Conservation (phyloP, 2,888 invertebrate genomes). For the Dione vanillae region DNA sequence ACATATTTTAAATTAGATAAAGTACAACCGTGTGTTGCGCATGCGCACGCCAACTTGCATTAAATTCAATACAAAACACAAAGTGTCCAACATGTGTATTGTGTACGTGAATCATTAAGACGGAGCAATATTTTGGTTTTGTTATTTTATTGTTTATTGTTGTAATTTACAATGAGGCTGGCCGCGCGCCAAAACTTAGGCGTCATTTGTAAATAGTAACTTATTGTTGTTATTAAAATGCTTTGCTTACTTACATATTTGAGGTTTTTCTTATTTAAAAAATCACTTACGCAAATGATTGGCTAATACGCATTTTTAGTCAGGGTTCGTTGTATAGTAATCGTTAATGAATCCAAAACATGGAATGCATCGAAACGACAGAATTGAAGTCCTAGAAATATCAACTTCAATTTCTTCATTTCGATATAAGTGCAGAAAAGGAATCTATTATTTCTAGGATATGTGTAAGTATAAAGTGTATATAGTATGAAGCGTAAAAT, state of each 20-base stretch:
- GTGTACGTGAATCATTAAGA: conserved; percentile 81
- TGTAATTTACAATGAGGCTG: conserved; percentile 65
- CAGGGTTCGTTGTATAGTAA: not conserved
- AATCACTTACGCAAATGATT: not conserved
- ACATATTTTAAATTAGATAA: too few relatives aligned
- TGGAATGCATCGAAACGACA: too few relatives aligned
- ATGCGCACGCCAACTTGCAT: conserved; percentile 18
- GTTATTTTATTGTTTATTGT: conserved; percentile 79
- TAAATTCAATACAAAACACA: conserved; percentile 54
- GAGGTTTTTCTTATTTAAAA: conserved; percentile 28
- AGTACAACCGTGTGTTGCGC: conserved; percentile 6
- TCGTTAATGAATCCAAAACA: too few relatives aligned
- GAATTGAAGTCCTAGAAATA: too few relatives aligned
- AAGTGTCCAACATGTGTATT: conserved; percentile 78
- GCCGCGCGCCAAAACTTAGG: conserved; percentile 64
- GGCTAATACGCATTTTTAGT: not conserved
- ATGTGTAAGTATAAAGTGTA: too few relatives aligned
- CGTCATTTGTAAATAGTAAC: conserved; percentile 49
- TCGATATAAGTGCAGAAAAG: too few relatives aligned
- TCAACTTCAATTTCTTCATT: too few relatives aligned
- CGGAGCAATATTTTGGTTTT: conserved; percentile 72
- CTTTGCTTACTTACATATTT: conserved; percentile 35
- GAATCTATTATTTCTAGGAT: too few relatives aligned
- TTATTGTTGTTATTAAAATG: conserved; percentile 46
- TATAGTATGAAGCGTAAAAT: too few relatives aligned